Conservation (phyloP, 2,888 invertebrate species). For the Terebella lapidaria region DNA sequence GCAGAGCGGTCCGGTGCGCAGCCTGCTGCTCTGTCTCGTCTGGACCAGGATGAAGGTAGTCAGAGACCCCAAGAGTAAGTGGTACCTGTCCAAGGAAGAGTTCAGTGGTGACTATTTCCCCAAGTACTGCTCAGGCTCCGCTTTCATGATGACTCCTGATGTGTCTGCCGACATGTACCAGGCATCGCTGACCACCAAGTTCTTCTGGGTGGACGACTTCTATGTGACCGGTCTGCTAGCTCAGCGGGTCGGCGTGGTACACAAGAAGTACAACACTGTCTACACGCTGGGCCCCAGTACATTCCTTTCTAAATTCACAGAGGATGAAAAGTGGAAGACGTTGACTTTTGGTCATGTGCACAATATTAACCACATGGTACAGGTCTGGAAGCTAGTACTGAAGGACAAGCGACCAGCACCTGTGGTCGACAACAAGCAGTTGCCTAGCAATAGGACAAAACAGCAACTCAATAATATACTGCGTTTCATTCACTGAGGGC, state of each 20-base stretch:
- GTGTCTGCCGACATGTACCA: conserved; percentile 61
- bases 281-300: conserved; percentile 39
- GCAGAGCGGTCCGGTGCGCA: not conserved
- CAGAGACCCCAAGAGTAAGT: conserved; percentile 52
- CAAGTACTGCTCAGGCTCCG: conserved; percentile 55
- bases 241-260: conserved; percentile 33
- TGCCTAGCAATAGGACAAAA: no score
- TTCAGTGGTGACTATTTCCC: conserved; percentile 51
- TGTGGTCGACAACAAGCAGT: no score
- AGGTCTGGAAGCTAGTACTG: conserved; percentile 33
- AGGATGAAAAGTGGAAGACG: conserved; percentile 29
- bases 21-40: conserved; percentile 46
- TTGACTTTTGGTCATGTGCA: conserved; percentile 46
- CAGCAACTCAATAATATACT: no score
- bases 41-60: conserved; percentile 51
- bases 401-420: conserved; percentile 1
- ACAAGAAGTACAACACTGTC: conserved; percentile 37
- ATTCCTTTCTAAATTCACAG: conserved; percentile 35
- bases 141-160: conserved; percentile 61
- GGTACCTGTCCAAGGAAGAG: conserved; percentile 52
- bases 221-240: conserved; percentile 76
- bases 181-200: conserved; percentile 62
- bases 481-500: no score
- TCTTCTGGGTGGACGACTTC: conserved; percentile 91
- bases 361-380: conserved; percentile 35